Conservation (phyloP, 2,113 vertebrate species). For the Engraulis encrasicolus region DNA sequence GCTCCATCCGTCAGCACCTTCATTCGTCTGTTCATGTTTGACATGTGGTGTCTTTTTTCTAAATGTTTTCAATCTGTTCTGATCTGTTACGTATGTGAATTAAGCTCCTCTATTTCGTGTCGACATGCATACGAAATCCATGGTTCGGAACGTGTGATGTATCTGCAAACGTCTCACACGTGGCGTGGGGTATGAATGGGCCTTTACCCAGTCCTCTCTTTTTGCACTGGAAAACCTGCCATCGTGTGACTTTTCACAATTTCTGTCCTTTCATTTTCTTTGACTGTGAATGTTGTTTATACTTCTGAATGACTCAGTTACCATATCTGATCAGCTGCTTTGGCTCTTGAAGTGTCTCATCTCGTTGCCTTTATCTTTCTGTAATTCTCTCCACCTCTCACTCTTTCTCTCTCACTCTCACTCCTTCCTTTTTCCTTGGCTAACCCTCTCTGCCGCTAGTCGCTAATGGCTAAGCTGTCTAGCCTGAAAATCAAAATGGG, state of each 20-base stretch:
- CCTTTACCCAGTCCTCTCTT: not conserved
- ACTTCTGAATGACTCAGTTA: slow-evolving; percentile 22
- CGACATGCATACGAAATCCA: too few species aligned
- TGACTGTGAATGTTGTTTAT: slow-evolving; percentile 4
- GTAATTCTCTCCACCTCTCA: slow-evolving; percentile 28
- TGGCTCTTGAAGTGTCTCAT: slow-evolving; percentile 17
- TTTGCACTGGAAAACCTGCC: not conserved
- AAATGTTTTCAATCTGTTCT: too few species aligned
- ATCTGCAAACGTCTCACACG: too few species aligned
- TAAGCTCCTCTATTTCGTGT: too few species aligned
- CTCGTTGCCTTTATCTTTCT: slow-evolving; percentile 28
- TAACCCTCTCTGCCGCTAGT: slow-evolving; percentile 80
- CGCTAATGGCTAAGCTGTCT: slow-evolving; percentile 98
- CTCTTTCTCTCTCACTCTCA: slow-evolving; percentile 54
- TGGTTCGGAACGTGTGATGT: too few species aligned
- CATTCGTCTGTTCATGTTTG: too few species aligned
- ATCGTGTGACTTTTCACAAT: not conserved
- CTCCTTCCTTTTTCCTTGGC: slow-evolving; percentile 59
- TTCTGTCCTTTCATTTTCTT: not conserved
- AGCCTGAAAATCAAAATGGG: slow-evolving; percentile 99
- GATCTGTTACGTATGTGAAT: too few species aligned
- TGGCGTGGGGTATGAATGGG: too few species aligned
- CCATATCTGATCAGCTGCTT: not conserved
- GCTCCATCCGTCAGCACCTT: too few species aligned
- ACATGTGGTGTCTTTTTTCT: too few species aligned